phyloP scores from a whole-genome alignment of 2,113 vertebrate genomes.

The Ceratotherium simum region DNA sequence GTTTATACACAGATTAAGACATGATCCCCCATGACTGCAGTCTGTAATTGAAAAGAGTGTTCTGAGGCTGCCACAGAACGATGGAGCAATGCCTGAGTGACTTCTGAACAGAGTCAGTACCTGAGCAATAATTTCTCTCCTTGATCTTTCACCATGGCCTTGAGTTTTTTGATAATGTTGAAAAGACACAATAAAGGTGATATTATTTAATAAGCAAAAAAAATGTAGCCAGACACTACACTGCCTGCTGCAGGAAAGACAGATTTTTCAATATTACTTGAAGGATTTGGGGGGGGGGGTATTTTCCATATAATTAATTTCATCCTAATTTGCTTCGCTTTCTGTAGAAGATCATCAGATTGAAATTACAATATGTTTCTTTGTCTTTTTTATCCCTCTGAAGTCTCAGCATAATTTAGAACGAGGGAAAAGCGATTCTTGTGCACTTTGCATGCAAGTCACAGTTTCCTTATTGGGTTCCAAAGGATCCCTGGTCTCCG shows the following conservation, averaged over 20 bases:
- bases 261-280: background rate
- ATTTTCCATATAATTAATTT: slow-evolving; percentile 67
- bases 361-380: slow-evolving; percentile 64
- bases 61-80: slow-evolving; percentile 42
- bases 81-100: slow-evolving; percentile 43
- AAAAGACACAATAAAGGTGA: slow-evolving; percentile 69
- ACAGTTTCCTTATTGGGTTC: slow-evolving; percentile 82
- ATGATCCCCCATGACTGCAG: slow-evolving; percentile 73
- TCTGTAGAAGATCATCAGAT: slow-evolving; percentile 55
- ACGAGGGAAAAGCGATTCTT: slow-evolving; percentile 60
- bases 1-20: slow-evolving; percentile 86
- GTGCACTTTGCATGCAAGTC: slow-evolving; percentile 81
- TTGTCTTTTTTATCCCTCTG: slow-evolving; percentile 69
- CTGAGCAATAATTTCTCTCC: slow-evolving; percentile 80
- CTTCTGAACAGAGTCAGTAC: slow-evolving; percentile 68
- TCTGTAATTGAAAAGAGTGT: slow-evolving; percentile 78
- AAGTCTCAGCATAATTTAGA: slow-evolving; percentile 82
- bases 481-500: slow-evolving; percentile 77
- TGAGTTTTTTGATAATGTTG: slow-evolving; percentile 65
- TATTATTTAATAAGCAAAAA: slow-evolving; percentile 53
- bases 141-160: slow-evolving; percentile 72
- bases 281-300: background rate
- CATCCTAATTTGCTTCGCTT: slow-evolving; percentile 54
- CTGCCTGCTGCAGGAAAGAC: background rate
- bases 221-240: background rate